phyloP scores from a whole-genome alignment of 2,888 invertebrate genomes.

The Phaonia tiefii region DNA sequence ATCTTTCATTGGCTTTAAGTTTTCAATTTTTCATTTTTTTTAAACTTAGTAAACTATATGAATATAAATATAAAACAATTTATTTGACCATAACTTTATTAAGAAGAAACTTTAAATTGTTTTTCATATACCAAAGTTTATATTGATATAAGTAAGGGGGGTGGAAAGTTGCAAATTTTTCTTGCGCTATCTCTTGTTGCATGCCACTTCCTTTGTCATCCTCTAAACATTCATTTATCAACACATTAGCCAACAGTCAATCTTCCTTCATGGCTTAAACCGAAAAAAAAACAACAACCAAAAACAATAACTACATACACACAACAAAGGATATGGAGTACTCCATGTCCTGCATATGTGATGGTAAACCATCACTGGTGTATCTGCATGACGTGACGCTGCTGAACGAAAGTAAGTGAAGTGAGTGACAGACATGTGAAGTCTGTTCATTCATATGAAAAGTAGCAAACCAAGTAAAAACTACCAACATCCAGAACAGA shows the following conservation, averaged over 20 bases:
- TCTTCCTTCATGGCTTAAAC: slow-evolving; percentile 40
- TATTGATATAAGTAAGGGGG: too few species aligned
- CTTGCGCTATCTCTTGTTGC: background rate
- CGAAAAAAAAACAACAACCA: background rate
- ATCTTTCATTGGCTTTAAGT: background rate
- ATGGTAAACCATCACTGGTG: background rate
- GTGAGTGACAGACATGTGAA: slow-evolving; percentile 44
- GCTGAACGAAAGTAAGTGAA: slow-evolving; percentile 7
- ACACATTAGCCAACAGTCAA: slow-evolving; percentile 55
- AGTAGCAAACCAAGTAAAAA: slow-evolving; percentile 27
- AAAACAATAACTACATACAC: background rate
- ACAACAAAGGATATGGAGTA: background rate
- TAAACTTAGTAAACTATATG: slow-evolving; percentile 6
- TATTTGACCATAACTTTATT: slow-evolving; percentile 34
- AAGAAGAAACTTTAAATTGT: slow-evolving; percentile 20
- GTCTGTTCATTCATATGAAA: slow-evolving; percentile 34
- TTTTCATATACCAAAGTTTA: slow-evolving; percentile 13
- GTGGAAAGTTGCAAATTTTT: background rate
- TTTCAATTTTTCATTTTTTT: background rate
- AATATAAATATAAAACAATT: slow-evolving; percentile 35
- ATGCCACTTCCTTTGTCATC: slow-evolving; percentile 22
- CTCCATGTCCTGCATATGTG: background rate
- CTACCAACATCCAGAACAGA: slow-evolving; percentile 28
- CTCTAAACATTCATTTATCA: slow-evolving; percentile 54
- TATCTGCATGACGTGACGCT: background rate